Evolutionary conservation across 2,113 vertebrate species (phyloP).

Genomic region (Grammomys dolichurus): DNA sequence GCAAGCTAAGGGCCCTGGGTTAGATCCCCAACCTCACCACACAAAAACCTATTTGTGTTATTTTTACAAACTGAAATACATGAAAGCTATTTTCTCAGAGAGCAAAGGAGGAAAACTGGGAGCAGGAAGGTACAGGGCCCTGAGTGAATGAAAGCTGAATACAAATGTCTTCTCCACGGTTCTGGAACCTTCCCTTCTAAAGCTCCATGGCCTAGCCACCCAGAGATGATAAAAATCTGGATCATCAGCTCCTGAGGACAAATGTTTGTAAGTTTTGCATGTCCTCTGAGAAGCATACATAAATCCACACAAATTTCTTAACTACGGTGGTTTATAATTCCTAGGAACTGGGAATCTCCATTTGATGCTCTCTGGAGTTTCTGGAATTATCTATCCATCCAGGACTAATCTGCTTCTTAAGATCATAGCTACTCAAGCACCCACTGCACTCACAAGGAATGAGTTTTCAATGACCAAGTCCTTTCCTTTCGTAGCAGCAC

Average conservation of each 20-base stretch:
- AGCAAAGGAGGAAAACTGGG: background rate
- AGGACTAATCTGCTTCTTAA: background rate
- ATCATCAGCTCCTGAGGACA: constrained; percentile 17
- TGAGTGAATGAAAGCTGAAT: background rate
- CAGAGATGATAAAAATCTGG: background rate
- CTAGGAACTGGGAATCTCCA: background rate
- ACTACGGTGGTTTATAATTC: background rate
- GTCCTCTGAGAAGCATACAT: background rate
- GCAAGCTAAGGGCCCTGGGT: background rate
- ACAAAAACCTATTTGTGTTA: background rate
- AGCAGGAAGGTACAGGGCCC: background rate
- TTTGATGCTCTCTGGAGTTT: background rate
- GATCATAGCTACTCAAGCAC: background rate
- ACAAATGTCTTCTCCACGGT: background rate
- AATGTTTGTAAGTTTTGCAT: background rate
- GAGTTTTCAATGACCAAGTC: constrained; percentile 13
- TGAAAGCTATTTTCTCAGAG: constrained; percentile 3
- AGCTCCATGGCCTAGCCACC: background rate
- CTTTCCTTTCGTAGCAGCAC: background rate
- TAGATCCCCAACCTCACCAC: background rate
- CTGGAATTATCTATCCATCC: background rate
- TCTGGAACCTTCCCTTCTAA: background rate
- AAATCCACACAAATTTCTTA: background rate
- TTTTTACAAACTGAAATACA: background rate
- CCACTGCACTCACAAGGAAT: background rate